A percentile compares a stretch with the other conserved stretches of the same genome.
These are phyloP conservation scores for Heterocephalus glaber DNA, from an alignment of 2,113 vertebrate genomes.

Conservation along the genomic window DNA sequence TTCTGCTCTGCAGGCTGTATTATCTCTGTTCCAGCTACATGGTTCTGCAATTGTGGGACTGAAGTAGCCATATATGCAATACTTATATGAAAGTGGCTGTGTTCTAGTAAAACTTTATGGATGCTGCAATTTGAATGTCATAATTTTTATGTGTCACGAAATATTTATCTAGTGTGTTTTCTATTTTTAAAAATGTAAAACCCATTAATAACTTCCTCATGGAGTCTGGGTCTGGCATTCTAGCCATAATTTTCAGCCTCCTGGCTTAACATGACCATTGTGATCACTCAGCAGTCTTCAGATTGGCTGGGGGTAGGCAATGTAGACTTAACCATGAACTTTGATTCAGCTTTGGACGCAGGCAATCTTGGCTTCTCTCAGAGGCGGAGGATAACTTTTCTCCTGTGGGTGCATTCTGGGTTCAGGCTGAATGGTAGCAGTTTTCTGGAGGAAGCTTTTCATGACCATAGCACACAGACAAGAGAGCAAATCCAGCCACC, in stretches of 20 bases:
- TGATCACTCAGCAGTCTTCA: neutral
- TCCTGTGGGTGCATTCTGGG: neutral
- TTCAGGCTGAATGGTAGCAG: neutral
- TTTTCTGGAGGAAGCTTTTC: neutral
- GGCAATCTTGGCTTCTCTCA: neutral
- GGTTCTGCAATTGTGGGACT: neutral
- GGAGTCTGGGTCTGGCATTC: neutral
- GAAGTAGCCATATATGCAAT: neutral
- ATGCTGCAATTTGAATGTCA: neutral
- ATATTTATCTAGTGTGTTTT: neutral
- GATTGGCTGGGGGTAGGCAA: neutral
- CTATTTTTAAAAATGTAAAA: neutral
- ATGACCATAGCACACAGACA: neutral
- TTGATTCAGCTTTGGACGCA: neutral
- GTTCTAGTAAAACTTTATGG: neutral
- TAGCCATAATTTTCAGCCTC: neutral
- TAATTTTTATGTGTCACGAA: neutral
- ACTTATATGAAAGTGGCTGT: neutral
- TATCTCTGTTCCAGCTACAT: neutral
- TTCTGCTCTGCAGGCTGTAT: neutral
- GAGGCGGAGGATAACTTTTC: neutral
- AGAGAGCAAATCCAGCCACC: neutral
- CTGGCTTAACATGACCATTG: neutral
- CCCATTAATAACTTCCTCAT: neutral
- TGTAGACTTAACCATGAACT: neutral